phyloP scores from a whole-genome alignment of 2,797 vertebrate species.

The Semaprochilodus insignis region DNA sequence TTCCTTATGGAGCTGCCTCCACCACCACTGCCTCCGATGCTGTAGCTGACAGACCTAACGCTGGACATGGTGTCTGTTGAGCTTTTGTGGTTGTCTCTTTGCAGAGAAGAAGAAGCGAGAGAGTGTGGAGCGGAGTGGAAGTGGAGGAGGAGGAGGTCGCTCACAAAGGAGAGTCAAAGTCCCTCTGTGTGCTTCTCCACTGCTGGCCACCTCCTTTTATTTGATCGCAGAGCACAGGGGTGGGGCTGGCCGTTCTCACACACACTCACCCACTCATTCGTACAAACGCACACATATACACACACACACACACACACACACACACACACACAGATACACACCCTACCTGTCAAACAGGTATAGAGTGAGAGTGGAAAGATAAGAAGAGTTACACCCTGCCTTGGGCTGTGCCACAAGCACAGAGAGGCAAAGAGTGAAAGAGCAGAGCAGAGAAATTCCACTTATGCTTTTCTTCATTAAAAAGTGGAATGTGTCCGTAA shows the following conservation, averaged over 20 bases:
- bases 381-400: slow-evolving; percentile 73
- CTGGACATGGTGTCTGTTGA: slow-evolving; percentile 39
- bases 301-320: not conserved
- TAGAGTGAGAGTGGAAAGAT: slow-evolving; percentile 70
- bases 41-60: slow-evolving; percentile 17
- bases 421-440: slow-evolving; percentile 22
- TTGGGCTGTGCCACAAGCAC: slow-evolving; percentile 50
- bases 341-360: slow-evolving; percentile 80
- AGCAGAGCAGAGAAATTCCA: slow-evolving; percentile 51
- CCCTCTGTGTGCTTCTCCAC: slow-evolving; percentile 75
- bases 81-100: slow-evolving; percentile 27
- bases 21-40: not conserved
- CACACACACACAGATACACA: slow-evolving; percentile 24
- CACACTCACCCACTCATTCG: slow-evolving; percentile 23
- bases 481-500: slow-evolving; percentile 39
- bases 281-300: not conserved
- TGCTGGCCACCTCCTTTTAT: slow-evolving; percentile 65
- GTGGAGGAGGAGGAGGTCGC: slow-evolving; percentile 63
- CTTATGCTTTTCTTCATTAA: slow-evolving; percentile 40
- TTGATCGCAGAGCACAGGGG: not conserved
- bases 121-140: slow-evolving; percentile 55
- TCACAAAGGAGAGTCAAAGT: slow-evolving; percentile 80
- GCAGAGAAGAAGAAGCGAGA: slow-evolving; percentile 33
- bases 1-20: slow-evolving; percentile 7
- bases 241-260: slow-evolving; percentile 36